Conservation (phyloP, 2,797 vertebrate species). For the Phataginus tetradactyla region DNA sequence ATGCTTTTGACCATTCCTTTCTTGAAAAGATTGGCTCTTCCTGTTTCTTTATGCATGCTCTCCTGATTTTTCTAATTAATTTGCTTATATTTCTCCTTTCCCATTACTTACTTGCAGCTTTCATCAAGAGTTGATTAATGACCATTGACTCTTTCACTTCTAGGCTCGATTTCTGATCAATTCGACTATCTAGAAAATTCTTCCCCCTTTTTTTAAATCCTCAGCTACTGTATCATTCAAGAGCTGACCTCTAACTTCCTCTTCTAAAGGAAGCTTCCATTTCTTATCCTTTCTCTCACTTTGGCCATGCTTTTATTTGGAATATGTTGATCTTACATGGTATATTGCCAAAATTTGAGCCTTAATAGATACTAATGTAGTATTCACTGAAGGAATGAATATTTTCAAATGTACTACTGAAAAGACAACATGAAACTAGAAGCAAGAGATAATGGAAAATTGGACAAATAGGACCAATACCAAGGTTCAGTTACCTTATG, state of each 20-base stretch:
- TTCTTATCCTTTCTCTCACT: not conserved
- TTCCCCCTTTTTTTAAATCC: not conserved
- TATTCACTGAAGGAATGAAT: slow-evolving; percentile 35
- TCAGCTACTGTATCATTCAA: not conserved
- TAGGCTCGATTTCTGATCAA: slow-evolving; percentile 6
- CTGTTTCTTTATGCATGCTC: not conserved
- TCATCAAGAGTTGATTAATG: slow-evolving; percentile 8
- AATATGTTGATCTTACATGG: not conserved
- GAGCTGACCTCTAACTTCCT: not conserved
- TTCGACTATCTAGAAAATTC: not conserved
- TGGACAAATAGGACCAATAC: not conserved
- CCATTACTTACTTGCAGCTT: slow-evolving; percentile 5
- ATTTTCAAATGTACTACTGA: not conserved
- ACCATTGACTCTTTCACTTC: not conserved
- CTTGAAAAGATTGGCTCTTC: not conserved
- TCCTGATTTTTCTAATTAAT: not conserved
- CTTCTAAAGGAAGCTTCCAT: not conserved
- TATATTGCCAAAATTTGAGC: slow-evolving; percentile 45
- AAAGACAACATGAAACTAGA: slow-evolving; percentile 41
- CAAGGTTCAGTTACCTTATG: slow-evolving; percentile 10
- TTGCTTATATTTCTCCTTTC: slow-evolving; percentile 23
- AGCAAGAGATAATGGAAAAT: not conserved
- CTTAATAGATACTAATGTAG: slow-evolving; percentile 1
- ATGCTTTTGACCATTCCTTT: not conserved
- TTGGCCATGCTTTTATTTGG: not conserved